Base-by-base conservation (phyloP, 2,113 vertebrate genomes). In the Nothoprocta perdicaria region DNA sequence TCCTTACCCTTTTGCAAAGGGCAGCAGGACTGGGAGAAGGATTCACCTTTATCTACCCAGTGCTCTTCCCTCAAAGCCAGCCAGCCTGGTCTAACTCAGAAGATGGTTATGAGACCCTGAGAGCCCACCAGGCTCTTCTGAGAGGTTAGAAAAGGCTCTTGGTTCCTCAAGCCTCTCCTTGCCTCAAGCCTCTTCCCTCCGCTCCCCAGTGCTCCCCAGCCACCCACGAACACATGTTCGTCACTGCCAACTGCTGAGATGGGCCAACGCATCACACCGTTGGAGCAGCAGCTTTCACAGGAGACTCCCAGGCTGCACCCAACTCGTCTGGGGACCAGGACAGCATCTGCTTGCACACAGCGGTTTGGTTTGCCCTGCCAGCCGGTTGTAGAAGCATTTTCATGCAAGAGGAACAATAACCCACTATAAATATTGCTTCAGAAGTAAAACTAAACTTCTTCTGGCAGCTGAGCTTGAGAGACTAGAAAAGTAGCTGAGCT, bases 261-360 rank as follows among this genome's bases (percentile, higher is more conserved):
- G 7, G 27, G 19, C 18, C 35, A 68, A 16, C 3, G 0, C 2
- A 12, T 9, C 27, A 17, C 1, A 0, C 0, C 1, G 16, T 17
- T 12, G 35, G 35, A 92, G 26, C 21, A 45, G 18, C 0, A 3
- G 38, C 55, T 67, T 55, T 45, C 0, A 2, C 26, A 53, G 33
- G 63, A 46, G 17, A n/a, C 11, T 19, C 55, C 40, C n/a, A 31
- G 26, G 12, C 38, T 10, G 31, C 4, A 10, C 52, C 21, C 57
- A 81, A 21, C 17, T 33, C 19, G 31, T n/a, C 57, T 19, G 23
- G 48, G 12, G 33, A 29, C 35, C 10, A 6, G 8, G 27, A 27
- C 10, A 4, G 45, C 38, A 52, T 1, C 14, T 66, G 41, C 18
- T 57, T 2, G 60, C 35, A 71, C 4, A 5, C 22, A 23, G 1